A percentile compares a stretch with the other conserved stretches of the same genome.
Evolutionary conservation across 1,140 invertebrate genomes (phyloP).

Genomic region (Hermetia illucens): DNA sequence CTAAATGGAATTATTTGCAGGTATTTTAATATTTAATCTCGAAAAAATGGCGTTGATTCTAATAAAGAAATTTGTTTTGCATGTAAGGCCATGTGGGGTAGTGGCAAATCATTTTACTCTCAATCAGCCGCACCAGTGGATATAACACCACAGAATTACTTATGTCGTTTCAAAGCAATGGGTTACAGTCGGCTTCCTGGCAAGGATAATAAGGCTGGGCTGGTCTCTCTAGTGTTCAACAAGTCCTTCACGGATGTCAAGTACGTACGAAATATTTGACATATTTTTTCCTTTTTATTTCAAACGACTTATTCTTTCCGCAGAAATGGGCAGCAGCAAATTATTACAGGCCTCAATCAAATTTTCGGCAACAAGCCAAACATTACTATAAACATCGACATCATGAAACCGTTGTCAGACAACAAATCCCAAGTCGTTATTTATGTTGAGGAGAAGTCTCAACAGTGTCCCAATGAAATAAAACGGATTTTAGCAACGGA

Average conservation of each 20-base stretch:
- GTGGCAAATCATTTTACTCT: conserved; percentile 61
- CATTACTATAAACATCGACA: conserved; percentile 60
- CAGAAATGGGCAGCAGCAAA: conserved; percentile 48
- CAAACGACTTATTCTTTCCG: too few relatives aligned
- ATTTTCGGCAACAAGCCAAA: conserved; percentile 74
- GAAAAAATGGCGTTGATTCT: too few relatives aligned
- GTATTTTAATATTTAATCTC: not conserved
- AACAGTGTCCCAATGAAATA: conserved; percentile 43
- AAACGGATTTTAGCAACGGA: conserved; percentile 58
- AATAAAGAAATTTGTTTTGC: not conserved
- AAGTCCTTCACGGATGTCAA: conserved; percentile 35
- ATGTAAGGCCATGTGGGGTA: conserved; percentile 65
- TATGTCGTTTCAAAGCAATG: conserved; percentile 86
- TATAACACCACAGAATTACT: conserved; percentile 75
- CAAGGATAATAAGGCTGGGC: conserved; percentile 71
- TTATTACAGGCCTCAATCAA: conserved; percentile 49
- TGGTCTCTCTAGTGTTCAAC: conserved; percentile 69
- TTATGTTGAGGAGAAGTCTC: conserved; percentile 62
- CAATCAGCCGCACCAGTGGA: conserved; percentile 54
- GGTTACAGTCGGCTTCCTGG: conserved; percentile 74
- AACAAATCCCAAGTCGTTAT: conserved; percentile 64
- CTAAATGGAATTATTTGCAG: conserved; percentile 88
- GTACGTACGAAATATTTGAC: conserved; percentile 9
- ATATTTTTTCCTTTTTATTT: conserved; percentile 15
- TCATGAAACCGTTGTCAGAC: conserved; percentile 56